These are phyloP conservation scores for Thysanoteuthis rhombus DNA, from an alignment of 2,888 invertebrate species.

Conservation along the genomic window DNA sequence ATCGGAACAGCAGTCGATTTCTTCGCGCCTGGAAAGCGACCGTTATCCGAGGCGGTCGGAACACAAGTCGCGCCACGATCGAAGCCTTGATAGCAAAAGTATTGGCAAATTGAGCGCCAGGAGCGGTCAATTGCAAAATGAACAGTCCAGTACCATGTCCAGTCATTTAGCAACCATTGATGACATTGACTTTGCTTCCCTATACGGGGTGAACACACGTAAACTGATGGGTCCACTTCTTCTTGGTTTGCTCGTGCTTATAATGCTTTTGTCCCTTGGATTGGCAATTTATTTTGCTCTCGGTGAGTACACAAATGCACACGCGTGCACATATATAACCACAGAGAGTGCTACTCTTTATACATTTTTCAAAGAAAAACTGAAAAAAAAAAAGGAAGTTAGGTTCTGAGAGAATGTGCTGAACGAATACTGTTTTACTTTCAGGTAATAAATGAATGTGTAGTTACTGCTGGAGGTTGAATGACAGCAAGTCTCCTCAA, in stretches of 20 bases:
- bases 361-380: no score
- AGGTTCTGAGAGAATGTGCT: no score
- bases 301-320: conserved; percentile 29
- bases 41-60: background rate
- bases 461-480: no score
- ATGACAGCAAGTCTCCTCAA: no score
- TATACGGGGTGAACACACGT: background rate
- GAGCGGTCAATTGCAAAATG: background rate
- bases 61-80: background rate
- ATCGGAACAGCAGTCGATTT: background rate
- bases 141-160: background rate
- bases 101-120: background rate
- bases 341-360: no score
- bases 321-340: no score
- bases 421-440: no score
- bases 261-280: conserved; percentile 50
- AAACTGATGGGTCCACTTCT: conserved; percentile 45
- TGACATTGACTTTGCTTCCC: background rate
- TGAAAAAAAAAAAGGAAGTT: no score
- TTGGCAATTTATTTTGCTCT: conserved; percentile 57
- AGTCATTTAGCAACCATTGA: background rate
- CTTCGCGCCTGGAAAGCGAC: background rate
- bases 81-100: background rate
- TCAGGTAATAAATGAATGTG: no score
- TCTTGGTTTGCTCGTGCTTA: conserved; percentile 48